Evolutionary conservation across 2,113 vertebrate genomes (phyloP).

Genomic region (Pipra filicauda): DNA sequence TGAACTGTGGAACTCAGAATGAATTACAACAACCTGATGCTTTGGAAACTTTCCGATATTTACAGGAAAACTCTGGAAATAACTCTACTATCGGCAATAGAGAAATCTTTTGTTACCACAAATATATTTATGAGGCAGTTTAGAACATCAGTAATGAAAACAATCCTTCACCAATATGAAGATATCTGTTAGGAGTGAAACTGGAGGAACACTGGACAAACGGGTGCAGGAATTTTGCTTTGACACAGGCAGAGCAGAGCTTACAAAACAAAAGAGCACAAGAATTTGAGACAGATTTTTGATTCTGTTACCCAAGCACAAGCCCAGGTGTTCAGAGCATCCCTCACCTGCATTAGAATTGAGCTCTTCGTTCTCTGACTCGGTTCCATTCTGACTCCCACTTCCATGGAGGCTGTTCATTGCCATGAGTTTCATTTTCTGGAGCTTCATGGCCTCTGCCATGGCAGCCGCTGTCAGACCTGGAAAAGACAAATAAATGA

Average conservation of each 20-base stretch:
- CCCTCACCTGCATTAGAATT: conserved; percentile 83
- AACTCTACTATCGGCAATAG: not conserved
- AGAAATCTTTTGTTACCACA: not conserved
- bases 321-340: not conserved
- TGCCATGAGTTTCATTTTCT: conserved; percentile 90
- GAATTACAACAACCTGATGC: not conserved
- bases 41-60: not conserved
- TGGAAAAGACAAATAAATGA: conserved; percentile 55
- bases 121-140: not conserved
- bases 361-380: conserved; percentile 86
- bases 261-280: not conserved
- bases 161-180: not conserved
- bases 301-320: not conserved
- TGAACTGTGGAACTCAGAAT: not conserved
- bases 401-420: conserved; percentile 87
- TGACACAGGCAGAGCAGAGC: not conserved
- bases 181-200: not conserved
- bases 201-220: not conserved
- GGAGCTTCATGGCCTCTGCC: conserved; percentile 90
- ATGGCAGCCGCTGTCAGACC: conserved; percentile 89
- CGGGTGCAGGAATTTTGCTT: not conserved
- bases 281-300: not conserved
- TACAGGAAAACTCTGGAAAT: not conserved
- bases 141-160: not conserved
- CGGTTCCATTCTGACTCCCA: conserved; percentile 80